A percentile compares a stretch with the other conserved stretches of the same genome.
These are phyloP conservation scores for Geodia barretti DNA, from an alignment of 37 sponge, comb jelly and placozoan species.

Conservation along the genomic window DNA sequence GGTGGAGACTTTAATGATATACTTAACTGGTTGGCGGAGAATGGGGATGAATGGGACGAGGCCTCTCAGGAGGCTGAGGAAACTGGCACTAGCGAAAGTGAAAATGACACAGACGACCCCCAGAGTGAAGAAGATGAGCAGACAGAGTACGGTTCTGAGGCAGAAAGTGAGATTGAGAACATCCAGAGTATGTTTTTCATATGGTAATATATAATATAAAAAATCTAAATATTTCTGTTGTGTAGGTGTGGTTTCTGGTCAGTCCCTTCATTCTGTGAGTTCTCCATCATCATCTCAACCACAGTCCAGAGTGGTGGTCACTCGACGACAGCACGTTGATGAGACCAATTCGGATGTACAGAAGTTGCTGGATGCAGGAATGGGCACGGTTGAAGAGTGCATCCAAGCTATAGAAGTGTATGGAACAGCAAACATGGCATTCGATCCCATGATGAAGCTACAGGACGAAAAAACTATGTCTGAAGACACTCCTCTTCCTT, in stretches of 20 bases:
- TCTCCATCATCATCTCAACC: neutral
- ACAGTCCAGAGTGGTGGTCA: constrained; percentile 10
- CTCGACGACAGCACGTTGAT: constrained; percentile 2
- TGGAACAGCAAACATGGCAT: constrained; percentile 1
- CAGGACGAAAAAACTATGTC: no score
- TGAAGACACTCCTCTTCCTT: no score
- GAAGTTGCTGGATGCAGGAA: constrained; percentile 4
- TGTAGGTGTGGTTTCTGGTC: no score
- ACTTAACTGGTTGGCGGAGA: constrained; percentile 28
- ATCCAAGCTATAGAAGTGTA: constrained; percentile 16
- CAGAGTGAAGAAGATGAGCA: neutral
- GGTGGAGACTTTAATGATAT: constrained; percentile 24
- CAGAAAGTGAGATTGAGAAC: neutral
- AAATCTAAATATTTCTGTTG: no score
- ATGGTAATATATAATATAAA: no score
- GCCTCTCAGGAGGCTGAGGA: neutral
- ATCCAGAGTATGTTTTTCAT: no score
- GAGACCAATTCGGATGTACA: constrained; percentile 23
- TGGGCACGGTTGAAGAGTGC: neutral
- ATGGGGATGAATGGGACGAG: constrained; percentile 7
- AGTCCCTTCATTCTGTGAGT: no score
- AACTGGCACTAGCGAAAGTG: neutral
- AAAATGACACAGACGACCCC: neutral
- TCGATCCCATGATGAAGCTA: neutral
- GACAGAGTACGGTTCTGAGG: neutral